phyloP scores from a whole-genome alignment of 1,140 invertebrate species.

The Steinernema khuongi region DNA sequence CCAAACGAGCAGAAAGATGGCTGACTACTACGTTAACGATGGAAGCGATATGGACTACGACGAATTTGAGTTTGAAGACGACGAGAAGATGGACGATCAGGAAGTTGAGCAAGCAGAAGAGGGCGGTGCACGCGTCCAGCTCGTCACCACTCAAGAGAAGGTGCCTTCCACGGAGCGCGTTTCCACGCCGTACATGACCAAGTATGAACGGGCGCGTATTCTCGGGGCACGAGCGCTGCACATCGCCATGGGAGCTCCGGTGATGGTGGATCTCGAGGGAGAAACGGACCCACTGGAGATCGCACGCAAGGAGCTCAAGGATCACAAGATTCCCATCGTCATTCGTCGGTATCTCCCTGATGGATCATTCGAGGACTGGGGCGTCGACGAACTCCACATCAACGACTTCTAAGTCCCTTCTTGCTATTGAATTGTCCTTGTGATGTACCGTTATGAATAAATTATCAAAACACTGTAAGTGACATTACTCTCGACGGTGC shows the following conservation, averaged over 20 bases:
- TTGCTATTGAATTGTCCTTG: too few relatives aligned
- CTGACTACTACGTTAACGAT: constrained; percentile 18
- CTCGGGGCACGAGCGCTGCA: constrained; percentile 92
- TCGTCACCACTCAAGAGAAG: constrained; percentile 35
- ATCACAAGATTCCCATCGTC: constrained; percentile 93
- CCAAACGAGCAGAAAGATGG: too few relatives aligned
- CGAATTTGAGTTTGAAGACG: constrained; percentile 49
- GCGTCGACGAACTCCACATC: constrained; percentile 94
- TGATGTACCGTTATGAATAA: too few relatives aligned
- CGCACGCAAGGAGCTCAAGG: constrained; percentile 97
- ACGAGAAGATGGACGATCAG: constrained; percentile 48
- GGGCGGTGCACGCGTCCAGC: constrained; percentile 40
- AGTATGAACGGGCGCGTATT: constrained; percentile 87
- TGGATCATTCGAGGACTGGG: constrained; percentile 98
- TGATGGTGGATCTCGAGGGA: constrained; percentile 98
- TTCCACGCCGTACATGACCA: constrained; percentile 81
- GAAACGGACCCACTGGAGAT: constrained; percentile 98
- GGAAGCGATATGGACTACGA: constrained; percentile 16
- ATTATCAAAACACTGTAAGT: too few relatives aligned
- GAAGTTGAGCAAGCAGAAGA: constrained; percentile 38
- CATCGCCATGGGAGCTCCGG: constrained; percentile 99
- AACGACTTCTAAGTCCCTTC: constrained; percentile 68
- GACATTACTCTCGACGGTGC: too few relatives aligned
- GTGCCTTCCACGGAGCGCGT: constrained; percentile 59
- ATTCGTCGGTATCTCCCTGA: constrained; percentile 94